Evolutionary conservation across 2,113 vertebrate genomes (phyloP), one percentile per base, ranked within the genome.

Genomic region (Myotis brandtii): DNA sequence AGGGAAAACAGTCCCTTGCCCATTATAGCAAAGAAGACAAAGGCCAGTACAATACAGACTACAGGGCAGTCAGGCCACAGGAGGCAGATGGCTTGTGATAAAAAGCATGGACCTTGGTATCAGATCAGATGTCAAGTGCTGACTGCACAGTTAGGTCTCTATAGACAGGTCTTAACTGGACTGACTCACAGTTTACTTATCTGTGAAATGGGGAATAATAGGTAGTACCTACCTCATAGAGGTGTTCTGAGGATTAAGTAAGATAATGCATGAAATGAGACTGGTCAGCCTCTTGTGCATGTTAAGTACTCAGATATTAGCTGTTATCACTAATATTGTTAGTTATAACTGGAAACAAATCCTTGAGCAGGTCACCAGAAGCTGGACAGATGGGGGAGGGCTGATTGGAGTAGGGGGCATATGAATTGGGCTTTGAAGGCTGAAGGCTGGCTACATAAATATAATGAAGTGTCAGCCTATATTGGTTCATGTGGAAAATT

Each of bases 201-300:
- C 27, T 66, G 46, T 94, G 83, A 86, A 92, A 87, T 64, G 77
- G 21, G 27, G 5, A 82, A 66, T 67, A 89, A 37, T 73, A 85
- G 84, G n/a, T 92, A 64, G 72, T 81, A 48, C 54, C 30, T 87
- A 79, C 30, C 77, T 92, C 34, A 18, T 93, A 50, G 32, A 8
- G 30, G 52, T 79, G 73, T 86, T 93, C 84, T 93, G 81, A 90
- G 30, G 7, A 76, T 86, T 95, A 64, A 86, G 59, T 89, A 52
- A 92, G 50, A 52, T 91, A 34, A 54, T 90, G 27, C 11, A 27
- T 91, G 52, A 73, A 91, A 70, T 94, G 13, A 95, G 20, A 46
- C 67, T 93, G 30, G n/a, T 79, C 2, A 91, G 23, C 34, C 21
- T 16, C 20, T 84, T 83, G 23, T 69, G 7, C 50, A 14, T 86